Conservation (phyloP, 1,140 invertebrate species). For the Matsumurasca onukii region DNA sequence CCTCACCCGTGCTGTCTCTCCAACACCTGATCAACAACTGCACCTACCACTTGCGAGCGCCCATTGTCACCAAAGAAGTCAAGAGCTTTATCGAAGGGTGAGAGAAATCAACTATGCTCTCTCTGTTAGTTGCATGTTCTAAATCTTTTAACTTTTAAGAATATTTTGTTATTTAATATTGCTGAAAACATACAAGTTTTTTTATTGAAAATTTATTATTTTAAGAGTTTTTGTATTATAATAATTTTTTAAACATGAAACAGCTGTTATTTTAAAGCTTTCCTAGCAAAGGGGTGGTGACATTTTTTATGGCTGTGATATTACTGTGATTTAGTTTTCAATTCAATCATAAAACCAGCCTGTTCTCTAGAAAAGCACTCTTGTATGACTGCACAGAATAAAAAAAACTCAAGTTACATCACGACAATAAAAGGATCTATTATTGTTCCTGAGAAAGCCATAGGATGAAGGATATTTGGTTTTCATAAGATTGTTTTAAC, state of each 20-base stretch:
- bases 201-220: not conserved
- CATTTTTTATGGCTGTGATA: not conserved
- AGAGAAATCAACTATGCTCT: not conserved
- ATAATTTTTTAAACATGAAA: not conserved
- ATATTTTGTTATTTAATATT: not conserved
- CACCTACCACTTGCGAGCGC: not conserved
- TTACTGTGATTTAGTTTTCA: not conserved
- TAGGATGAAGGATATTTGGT: too few species aligned
- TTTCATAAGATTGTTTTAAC: not conserved
- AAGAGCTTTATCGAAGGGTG: constrained; percentile 7
- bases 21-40: not conserved
- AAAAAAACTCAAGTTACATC: not conserved
- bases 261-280: not conserved
- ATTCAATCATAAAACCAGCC: not conserved
- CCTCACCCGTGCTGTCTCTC: not conserved
- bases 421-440: too few species aligned
- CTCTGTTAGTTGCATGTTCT: not conserved
- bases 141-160: not conserved
- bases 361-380: not conserved
- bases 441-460: too few species aligned
- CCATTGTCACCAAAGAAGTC: constrained; percentile 15
- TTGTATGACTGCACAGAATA: not conserved
- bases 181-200: not conserved
- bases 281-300: not conserved
- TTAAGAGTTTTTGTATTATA: not conserved